Base-by-base conservation (phyloP, 2,888 invertebrate species). In the Anoncus sp. region DNA sequence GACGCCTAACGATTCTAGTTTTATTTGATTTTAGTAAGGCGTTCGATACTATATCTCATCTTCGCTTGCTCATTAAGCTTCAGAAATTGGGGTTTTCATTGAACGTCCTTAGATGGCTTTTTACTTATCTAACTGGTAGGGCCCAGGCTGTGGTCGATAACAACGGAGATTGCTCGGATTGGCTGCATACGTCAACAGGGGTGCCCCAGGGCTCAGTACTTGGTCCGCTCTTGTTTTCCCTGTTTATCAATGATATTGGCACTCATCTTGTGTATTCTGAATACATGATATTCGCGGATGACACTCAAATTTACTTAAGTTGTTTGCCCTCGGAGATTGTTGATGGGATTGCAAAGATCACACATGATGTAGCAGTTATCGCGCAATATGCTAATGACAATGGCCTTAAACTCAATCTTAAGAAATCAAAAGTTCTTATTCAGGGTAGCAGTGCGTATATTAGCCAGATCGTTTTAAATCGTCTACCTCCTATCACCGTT, bases 11-110 rank as follows among this genome's bases (percentile, higher is more conserved):
- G 2, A 71, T 71, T 16, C 24, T 27, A 14, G 18, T 71, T 12
- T 18, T 62, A 10, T 76, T 76, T 14, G 70, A 76, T 16, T 49
- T 65, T 27, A 16, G 16, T 14, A 65, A 65, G 45, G 47, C 47
- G 7, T 65, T 65, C 12, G 65, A 65, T 16, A 47, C 40, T n/a
- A 27, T 65, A 6, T n/a, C 38, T 65, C 47, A 65, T 43, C 16
- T 7, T 7, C 10, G 18, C 9, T 20, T 65, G 3, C 24, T 47
- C 10, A 38, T 20, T 14, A 65, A 49, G 22, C 45, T 49, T 12
- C 27, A 3, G 1, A 24, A 16, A 10, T 31, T 47, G 9, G 45
- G 45, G 3, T 65, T 65, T 9, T 18, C 27, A 10, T n/a, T 4
- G 14, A 24, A 24, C 9, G 27, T n/a, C 4, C 24, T 65, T 6